Base-by-base conservation (phyloP, 2,113 vertebrate genomes). In the Perca schrenkii region DNA sequence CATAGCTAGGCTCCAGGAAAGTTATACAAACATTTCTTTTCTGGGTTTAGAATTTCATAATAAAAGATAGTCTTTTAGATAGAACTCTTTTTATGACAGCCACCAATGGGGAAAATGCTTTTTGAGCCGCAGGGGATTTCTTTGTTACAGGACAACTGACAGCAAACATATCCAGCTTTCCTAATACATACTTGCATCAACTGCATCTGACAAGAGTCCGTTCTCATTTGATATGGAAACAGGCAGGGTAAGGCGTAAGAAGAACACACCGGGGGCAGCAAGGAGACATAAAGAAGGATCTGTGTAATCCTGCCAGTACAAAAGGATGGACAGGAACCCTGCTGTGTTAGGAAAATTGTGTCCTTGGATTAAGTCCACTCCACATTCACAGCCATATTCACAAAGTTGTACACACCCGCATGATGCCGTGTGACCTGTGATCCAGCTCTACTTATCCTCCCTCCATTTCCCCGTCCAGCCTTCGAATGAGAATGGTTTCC, bases 301-400 rank as follows among this genome's bases (percentile, higher is more conserved):
- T 65, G 19, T 63, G 57, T 86, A 83, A 2, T 63, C 82, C 53
- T 67, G 58, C 17, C 43, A 46, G 16, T 61, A 89, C 61, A 87
- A 86, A 92, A 76, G 77, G 79, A 65, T 70, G 72, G 68, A 69
- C 25, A 43, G 62, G 46, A 21, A 53, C 53, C 91, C 84, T n/a
- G 82, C 82, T 73, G 90, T 63, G 86, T 69, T 25, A 12, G 66
- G 71, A 70, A 85, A 57, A 91, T 91, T 92, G 80, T 60, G 77
- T 89, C 43, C 46, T 73, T 67, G 79, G 89, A 90, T 92, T 90
- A 93, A 80, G 56, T 67, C 76, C 25, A 70, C 50, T 53, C 50
- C 54, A 54, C 14, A 13, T 77, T 76, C 46, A 56, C 64, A 61
- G 50, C 11, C 57, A 56, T 4, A 52, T 83, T 88, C 53, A 64